Percentiles rank a stretch among this genome's conserved stretches.
These are phyloP conservation scores for Drosophila parthenogenetica DNA, from an alignment of 2,888 invertebrate genomes.

Conservation along the genomic window DNA sequence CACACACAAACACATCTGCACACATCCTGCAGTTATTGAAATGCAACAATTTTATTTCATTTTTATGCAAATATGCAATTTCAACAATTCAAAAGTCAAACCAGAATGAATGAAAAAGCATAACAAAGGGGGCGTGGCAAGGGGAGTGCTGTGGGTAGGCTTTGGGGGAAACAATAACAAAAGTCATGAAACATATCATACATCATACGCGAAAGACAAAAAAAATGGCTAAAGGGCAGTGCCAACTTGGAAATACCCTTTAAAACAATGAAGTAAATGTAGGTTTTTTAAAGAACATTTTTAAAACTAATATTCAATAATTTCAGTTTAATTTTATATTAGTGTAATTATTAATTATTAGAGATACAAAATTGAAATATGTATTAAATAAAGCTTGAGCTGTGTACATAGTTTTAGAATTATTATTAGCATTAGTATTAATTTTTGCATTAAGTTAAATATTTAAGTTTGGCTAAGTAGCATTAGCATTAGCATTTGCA, in stretches of 20 bases:
- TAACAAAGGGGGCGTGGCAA: not conserved
- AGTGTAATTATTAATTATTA: too few species aligned
- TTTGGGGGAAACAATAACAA: not conserved
- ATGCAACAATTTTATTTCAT: slow-evolving; percentile 49
- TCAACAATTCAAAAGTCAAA: slow-evolving; percentile 70
- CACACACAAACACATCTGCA: not conserved
- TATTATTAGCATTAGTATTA: not conserved
- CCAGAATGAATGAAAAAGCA: slow-evolving; percentile 5
- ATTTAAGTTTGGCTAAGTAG: not conserved
- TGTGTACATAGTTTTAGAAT: not conserved
- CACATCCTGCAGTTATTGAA: slow-evolving; percentile 13
- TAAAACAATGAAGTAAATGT: too few species aligned
- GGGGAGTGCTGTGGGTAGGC: not conserved
- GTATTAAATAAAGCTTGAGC: not conserved
- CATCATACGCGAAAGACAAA: slow-evolving; percentile 16
- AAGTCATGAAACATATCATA: slow-evolving; percentile 26
- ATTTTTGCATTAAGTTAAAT: not conserved
- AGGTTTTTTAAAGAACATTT: too few species aligned
- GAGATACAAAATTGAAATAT: too few species aligned
- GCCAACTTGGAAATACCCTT: slow-evolving; percentile 5
- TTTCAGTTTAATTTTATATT: too few species aligned
- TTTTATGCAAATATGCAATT: slow-evolving; percentile 63
- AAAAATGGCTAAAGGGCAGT: not conserved
- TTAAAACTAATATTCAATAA: too few species aligned
- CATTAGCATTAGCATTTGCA: not conserved